Conservation (phyloP, 23 tunicate genomes). For the Phallusia fumigata region DNA sequence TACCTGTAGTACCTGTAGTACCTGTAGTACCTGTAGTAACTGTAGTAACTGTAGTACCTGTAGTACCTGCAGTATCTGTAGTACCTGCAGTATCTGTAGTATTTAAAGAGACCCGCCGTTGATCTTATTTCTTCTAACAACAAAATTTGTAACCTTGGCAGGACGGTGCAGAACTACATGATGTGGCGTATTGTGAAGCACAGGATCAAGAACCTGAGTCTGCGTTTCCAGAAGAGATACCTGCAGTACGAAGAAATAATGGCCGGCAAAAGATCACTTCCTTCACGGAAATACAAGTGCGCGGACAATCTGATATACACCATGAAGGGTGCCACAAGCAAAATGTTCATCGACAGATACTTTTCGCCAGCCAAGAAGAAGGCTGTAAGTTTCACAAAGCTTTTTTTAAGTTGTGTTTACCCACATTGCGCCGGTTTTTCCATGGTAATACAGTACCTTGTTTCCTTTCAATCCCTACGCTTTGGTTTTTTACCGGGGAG, state of each 20-base stretch:
- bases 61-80: too few relatives aligned
- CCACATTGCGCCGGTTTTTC: too few relatives aligned
- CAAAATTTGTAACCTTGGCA: background rate
- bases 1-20: too few relatives aligned
- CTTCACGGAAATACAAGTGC: slow-evolving; percentile 54
- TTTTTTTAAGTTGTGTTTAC: too few relatives aligned
- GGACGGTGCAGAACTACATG: slow-evolving; percentile 78
- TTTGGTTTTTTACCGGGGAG: too few relatives aligned
- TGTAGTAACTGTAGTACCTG: too few relatives aligned
- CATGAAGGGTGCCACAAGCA: slow-evolving; percentile 68
- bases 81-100: background rate
- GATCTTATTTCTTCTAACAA: too few relatives aligned
- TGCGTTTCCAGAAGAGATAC: slow-evolving; percentile 21
- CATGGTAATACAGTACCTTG: too few relatives aligned
- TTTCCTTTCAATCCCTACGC: too few relatives aligned
- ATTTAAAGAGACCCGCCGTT: background rate
- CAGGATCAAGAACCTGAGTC: slow-evolving; percentile 51
- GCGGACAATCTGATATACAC: slow-evolving; percentile 25
- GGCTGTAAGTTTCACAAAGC: slow-evolving; percentile 34
- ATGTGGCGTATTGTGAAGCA: slow-evolving; percentile 81
- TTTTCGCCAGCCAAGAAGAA: slow-evolving; percentile 62
- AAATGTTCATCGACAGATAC: slow-evolving; percentile 66
- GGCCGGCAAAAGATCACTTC: slow-evolving; percentile 41
- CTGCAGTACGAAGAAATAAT: slow-evolving; percentile 29
- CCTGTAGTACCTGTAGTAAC: too few relatives aligned